Evolutionary conservation across 2,797 vertebrate species (phyloP), one percentile per base, ranked within the genome.

Genomic region (Chrysocyon brachyurus): DNA sequence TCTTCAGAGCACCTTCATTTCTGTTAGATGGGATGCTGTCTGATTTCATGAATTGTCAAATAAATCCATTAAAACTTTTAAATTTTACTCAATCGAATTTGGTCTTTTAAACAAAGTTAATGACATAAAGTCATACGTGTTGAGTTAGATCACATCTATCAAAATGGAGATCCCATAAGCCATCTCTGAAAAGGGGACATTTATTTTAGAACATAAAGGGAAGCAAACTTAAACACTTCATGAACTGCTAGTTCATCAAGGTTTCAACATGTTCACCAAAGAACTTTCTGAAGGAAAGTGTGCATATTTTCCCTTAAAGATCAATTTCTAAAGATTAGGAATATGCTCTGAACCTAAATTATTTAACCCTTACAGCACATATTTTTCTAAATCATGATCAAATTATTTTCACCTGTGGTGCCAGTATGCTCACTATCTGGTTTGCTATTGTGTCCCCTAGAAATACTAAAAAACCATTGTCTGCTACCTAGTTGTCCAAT

Each of bases 271-370:
- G 7, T 26, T 1, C 3, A 91, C 24, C 40, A 68, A 83, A 40
- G 54, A 82, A 85, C 26, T 89, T 89, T 54, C 36, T 72, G 26
- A 96, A 92, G 40, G 52, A 96, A 8, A 68, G 12, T 77, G 8
- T 54, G 24, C 40, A 66, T 52, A 70, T 40, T 59, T 78, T 66
- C 64, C 72, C 73, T 90, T 40, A 84, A 28, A 93, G 66, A 52
- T 82, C 61, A 88, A 33, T 86, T 96, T 97, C n/a, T 87, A 78
- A 97, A 90, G 73, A 88, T 63, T 78, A 97, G 36, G 19, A 94
- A 78, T 85, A 94, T 36, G 36, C 4, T 49, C 75, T 49, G 31
- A 88, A 94, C 4, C 31, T 87, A 88, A 73, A 83, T 54, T 72
- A 79, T 56, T 95, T 70, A 87, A 87, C 5, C 15, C 52, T 90